phyloP scores from a whole-genome alignment of 2,888 invertebrate species.

The Nephrotoma flavescens region DNA sequence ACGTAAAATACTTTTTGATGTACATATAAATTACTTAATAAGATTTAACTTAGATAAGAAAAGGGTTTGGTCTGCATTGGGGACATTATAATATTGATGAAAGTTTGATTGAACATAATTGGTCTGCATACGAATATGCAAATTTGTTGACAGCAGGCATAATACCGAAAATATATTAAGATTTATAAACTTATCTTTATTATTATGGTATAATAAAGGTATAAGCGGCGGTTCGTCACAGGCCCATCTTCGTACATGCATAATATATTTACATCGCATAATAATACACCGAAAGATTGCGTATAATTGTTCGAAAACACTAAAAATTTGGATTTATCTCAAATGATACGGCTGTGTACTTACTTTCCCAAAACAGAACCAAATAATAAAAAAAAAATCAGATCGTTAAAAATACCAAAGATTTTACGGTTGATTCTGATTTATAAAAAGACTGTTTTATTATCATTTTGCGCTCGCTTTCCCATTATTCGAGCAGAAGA shows the following conservation, averaged over 20 bases:
- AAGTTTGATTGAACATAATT: background rate
- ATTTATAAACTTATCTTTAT: background rate
- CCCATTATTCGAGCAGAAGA: background rate
- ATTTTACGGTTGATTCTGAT: background rate
- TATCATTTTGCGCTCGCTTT: background rate
- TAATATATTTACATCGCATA: background rate
- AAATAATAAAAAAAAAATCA: background rate
- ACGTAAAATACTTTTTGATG: background rate
- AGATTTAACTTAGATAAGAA: background rate
- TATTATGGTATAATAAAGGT: background rate
- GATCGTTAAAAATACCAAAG: background rate
- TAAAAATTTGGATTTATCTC: background rate
- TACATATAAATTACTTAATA: background rate
- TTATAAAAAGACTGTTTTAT: background rate
- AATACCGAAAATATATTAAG: background rate
- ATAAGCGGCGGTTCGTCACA: background rate
- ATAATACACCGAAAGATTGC: background rate
- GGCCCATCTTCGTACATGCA: background rate
- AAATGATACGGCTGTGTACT: background rate
- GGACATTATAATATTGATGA: background rate
- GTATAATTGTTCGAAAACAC: background rate
- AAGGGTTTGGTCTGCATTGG: background rate
- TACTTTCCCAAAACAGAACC: background rate
- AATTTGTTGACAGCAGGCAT: background rate
- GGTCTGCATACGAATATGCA: background rate